A percentile compares a stretch with the other conserved stretches of the same genome.
Conservation (phyloP, 2,888 invertebrate species). For the Nephrotoma guestfalica region DNA sequence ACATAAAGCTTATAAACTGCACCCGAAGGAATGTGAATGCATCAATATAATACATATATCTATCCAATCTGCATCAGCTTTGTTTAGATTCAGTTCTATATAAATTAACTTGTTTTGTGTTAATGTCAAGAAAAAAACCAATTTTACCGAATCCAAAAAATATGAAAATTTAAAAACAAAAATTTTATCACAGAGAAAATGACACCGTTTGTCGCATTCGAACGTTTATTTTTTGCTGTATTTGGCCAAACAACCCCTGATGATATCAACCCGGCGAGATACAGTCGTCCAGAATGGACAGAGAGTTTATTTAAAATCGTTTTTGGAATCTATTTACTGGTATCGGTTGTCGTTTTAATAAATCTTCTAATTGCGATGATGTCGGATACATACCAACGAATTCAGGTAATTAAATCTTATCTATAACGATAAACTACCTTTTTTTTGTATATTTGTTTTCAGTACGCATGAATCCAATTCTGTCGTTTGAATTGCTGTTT, state of each 20-base stretch:
- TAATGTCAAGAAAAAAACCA: not conserved
- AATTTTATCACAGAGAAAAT: slow-evolving; percentile 51
- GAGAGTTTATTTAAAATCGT: slow-evolving; percentile 78
- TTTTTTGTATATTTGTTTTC: slow-evolving; percentile 27
- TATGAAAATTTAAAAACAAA: slow-evolving; percentile 36
- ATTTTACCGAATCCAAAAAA: not conserved
- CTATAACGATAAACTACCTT: slow-evolving; percentile 10
- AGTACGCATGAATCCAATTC: slow-evolving; percentile 83
- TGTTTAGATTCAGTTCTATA: not conserved
- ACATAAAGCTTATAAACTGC: not conserved
- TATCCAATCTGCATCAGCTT: not conserved
- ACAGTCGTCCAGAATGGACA: slow-evolving; percentile 64
- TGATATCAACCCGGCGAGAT: slow-evolving; percentile 61
- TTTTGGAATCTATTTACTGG: slow-evolving; percentile 95
- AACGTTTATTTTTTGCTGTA: slow-evolving; percentile 95
- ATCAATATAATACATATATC: not conserved
- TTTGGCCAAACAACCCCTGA: slow-evolving; percentile 86
- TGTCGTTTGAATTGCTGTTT: slow-evolving; percentile 95
- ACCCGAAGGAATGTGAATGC: not conserved
- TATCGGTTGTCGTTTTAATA: slow-evolving; percentile 94
- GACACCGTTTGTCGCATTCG: slow-evolving; percentile 84
- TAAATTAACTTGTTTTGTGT: not conserved
- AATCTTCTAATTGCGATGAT: slow-evolving; percentile 99
- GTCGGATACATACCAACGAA: slow-evolving; percentile 99
- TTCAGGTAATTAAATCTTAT: slow-evolving; percentile 64